phyloP scores from a whole-genome alignment of 2,797 vertebrate genomes.

The Lerista edwardsae region DNA sequence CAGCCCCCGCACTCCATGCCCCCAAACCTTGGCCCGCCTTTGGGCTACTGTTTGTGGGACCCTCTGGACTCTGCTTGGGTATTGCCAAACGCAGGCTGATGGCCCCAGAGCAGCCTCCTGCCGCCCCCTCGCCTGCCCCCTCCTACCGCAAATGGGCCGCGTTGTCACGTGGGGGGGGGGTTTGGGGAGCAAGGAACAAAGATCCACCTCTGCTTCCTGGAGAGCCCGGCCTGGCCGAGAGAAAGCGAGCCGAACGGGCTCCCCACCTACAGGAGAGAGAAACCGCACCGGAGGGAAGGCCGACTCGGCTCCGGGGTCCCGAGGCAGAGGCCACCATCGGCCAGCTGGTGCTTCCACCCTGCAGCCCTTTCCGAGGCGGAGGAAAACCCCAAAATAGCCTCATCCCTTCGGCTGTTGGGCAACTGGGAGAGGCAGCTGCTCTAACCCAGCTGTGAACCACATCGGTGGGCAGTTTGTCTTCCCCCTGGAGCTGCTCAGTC shows the following conservation, averaged over 20 bases:
- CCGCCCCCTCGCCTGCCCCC: background rate
- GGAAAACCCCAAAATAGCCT: too few relatives aligned
- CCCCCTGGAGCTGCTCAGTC: background rate
- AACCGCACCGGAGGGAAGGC: background rate
- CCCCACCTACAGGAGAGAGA: background rate
- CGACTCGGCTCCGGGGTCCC: background rate
- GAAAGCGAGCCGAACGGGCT: background rate
- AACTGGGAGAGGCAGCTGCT: background rate
- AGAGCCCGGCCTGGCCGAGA: background rate
- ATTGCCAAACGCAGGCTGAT: background rate
- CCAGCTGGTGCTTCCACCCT: too few relatives aligned
- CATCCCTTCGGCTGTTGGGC: fast-evolving
- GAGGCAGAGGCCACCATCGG: too few relatives aligned
- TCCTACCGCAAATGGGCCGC: background rate
- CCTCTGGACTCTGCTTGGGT: too few relatives aligned
- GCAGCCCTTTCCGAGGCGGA: too few relatives aligned
- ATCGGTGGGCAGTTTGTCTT: background rate
- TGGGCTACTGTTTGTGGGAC: background rate
- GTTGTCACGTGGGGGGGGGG: background rate
- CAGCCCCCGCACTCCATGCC: background rate
- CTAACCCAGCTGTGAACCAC: fast-evolving
- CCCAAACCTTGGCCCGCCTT: background rate
- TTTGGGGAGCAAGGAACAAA: background rate
- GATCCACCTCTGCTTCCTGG: background rate
- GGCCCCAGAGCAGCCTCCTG: too few relatives aligned